phyloP scores from a whole-genome alignment of 92 coral and sea anemone species.

The Parazoanthus darwini region DNA sequence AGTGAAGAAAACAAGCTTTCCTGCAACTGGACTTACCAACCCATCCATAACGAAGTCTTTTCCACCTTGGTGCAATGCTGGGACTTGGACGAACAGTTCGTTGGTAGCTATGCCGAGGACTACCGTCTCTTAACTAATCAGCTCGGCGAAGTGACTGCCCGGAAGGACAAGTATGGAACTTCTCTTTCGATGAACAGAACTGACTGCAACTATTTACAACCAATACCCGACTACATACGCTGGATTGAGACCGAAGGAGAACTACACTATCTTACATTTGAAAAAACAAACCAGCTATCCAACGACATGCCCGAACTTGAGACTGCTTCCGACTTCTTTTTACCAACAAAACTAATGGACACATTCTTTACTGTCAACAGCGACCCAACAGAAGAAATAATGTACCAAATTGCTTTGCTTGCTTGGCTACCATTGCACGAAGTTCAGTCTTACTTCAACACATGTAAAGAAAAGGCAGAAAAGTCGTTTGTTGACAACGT shows the following conservation, averaged over 20 bases:
- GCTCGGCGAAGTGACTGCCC: conserved; percentile 27
- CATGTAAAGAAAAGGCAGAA: conserved; percentile 45
- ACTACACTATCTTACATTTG: conserved; percentile 53
- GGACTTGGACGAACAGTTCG: conserved; percentile 44
- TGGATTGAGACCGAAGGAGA: conserved; percentile 55
- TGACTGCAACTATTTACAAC: conserved; percentile 35
- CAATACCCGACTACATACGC: conserved; percentile 55
- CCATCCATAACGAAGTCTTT: background rate
- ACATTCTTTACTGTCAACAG: conserved; percentile 45
- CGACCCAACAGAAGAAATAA: conserved; percentile 46
- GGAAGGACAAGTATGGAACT: conserved; percentile 52
- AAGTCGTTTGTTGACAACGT: conserved; percentile 49
- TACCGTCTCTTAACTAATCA: conserved; percentile 35
- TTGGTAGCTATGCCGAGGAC: conserved; percentile 46
- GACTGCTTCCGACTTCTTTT: conserved; percentile 37
- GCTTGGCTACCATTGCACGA: conserved; percentile 55
- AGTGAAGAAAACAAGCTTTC: conserved; percentile 53
- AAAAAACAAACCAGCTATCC: conserved; percentile 25
- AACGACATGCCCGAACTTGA: conserved; percentile 18
- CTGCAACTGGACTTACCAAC: conserved; percentile 20
- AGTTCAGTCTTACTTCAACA: conserved; percentile 41
- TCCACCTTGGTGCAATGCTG: conserved; percentile 24
- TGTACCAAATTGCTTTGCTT: conserved; percentile 29
- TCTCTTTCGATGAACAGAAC: conserved; percentile 25
- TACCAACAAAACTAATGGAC: conserved; percentile 53